Percentiles rank a stretch among this genome's conserved stretches.
phyloP scores from a whole-genome alignment of 2,797 vertebrate species.

The Catharus ustulatus region DNA sequence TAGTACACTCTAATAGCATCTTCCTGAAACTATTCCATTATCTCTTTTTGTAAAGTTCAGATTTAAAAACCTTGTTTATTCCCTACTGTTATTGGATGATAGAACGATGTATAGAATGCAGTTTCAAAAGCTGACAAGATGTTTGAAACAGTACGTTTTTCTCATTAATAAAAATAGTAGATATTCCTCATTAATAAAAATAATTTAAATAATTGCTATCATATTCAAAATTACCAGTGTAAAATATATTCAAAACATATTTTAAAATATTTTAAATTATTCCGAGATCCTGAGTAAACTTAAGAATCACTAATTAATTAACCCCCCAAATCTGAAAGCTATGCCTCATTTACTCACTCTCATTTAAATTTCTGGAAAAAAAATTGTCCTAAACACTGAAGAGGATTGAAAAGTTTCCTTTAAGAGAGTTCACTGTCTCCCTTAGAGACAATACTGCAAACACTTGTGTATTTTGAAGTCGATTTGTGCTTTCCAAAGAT shows the following conservation, averaged over 20 bases:
- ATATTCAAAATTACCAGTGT: background rate
- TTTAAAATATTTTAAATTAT: background rate
- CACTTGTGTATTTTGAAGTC: background rate
- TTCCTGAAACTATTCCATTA: background rate
- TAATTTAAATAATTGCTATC: background rate
- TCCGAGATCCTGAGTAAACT: background rate
- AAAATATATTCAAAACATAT: background rate
- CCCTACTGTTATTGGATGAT: background rate
- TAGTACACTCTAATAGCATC: background rate
- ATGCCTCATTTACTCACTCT: background rate
- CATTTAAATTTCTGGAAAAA: background rate
- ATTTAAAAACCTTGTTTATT: background rate
- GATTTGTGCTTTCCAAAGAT: background rate
- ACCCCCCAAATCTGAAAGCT: background rate
- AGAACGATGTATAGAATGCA: background rate
- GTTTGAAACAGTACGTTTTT: background rate
- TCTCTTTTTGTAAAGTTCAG: background rate
- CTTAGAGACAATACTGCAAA: background rate
- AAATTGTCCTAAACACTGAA: background rate
- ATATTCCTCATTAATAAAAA: background rate
- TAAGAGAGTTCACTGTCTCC: background rate
- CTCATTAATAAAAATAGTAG: background rate
- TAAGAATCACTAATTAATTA: background rate
- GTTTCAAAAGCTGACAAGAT: background rate
- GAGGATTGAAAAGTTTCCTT: background rate